phyloP scores from a whole-genome alignment of 1,140 invertebrate species.

The Panagrolaimus sp. region DNA sequence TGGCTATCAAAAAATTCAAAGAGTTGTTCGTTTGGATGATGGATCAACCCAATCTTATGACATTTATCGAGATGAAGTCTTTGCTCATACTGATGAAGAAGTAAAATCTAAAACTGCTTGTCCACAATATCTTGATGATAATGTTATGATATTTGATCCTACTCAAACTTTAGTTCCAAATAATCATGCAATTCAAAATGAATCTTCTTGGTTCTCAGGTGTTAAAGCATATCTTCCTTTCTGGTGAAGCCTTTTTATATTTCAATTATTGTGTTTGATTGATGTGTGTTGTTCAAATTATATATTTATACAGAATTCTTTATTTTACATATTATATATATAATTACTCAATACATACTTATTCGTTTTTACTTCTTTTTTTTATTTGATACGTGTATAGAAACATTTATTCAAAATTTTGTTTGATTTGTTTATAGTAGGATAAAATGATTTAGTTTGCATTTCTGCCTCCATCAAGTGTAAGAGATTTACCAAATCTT shows the following conservation, averaged over 20 bases:
- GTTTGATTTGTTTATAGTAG: no score
- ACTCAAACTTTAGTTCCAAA: not conserved
- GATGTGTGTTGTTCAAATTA: no score
- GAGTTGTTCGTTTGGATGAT: slow-evolving; percentile 15
- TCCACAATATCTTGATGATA: slow-evolving; percentile 10
- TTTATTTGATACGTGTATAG: no score
- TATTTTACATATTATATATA: no score
- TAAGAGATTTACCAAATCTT: slow-evolving; percentile 55
- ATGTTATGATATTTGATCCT: not conserved
- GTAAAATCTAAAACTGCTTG: not conserved
- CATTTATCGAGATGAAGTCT: slow-evolving; percentile 2
- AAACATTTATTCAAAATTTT: no score
- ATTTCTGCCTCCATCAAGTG: slow-evolving; percentile 41
- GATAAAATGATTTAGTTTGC: no score
- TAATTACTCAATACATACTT: no score
- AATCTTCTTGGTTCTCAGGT: slow-evolving; percentile 9
- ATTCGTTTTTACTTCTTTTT: no score
- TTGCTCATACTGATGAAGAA: slow-evolving; percentile 3
- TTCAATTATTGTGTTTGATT: no score
- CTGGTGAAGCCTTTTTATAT: not conserved
- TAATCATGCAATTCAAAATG: not conserved
- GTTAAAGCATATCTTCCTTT: slow-evolving; percentile 5
- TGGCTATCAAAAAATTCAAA: slow-evolving; percentile 2
- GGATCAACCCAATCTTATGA: not conserved
- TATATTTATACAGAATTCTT: no score